A percentile compares a stretch with the other conserved stretches of the same genome.
These are phyloP conservation scores for Fistularia commersonii DNA, from an alignment of 2,797 vertebrate species.

Conservation along the genomic window DNA sequence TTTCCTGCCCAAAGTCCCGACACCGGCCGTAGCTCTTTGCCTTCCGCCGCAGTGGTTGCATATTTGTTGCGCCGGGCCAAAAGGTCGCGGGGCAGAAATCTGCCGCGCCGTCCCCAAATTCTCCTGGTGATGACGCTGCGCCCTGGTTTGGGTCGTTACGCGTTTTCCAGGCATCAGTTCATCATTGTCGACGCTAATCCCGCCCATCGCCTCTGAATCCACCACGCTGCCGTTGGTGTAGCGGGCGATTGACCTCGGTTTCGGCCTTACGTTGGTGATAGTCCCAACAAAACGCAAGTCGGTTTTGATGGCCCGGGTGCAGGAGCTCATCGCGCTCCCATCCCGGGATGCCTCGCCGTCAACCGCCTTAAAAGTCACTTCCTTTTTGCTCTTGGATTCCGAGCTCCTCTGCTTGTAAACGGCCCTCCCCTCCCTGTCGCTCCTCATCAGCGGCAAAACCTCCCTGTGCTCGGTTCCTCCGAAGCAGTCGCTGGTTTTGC, in stretches of 20 bases:
- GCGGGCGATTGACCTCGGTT: constrained; percentile 50
- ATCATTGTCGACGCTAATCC: constrained; percentile 65
- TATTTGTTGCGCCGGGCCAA: constrained; percentile 48
- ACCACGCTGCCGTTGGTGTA: constrained; percentile 77
- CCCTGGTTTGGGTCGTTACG: constrained; percentile 23
- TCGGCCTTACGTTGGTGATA: constrained; percentile 32
- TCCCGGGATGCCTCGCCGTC: constrained; percentile 46
- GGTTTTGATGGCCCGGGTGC: constrained; percentile 63
- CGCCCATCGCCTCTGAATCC: constrained; percentile 73
- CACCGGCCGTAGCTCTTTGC: constrained; percentile 32
- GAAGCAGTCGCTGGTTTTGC: constrained; percentile 42
- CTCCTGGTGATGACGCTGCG: constrained; percentile 39
- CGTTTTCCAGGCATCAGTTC: constrained; percentile 32
- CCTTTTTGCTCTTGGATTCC: constrained; percentile 72
- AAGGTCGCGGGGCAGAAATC: constrained; percentile 40
- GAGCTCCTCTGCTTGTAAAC: constrained; percentile 68
- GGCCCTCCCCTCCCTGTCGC: constrained; percentile 61
- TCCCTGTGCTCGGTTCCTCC: constrained; percentile 44
- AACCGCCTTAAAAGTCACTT: constrained; percentile 75
- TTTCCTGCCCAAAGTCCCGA: constrained; percentile 16
- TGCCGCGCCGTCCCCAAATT: constrained; percentile 31
- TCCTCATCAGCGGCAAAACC: constrained; percentile 40
- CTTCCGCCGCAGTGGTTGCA: constrained; percentile 69
- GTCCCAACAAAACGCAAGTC: constrained; percentile 53
- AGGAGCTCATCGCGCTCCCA: constrained; percentile 49